These are phyloP conservation scores for Phenacoccus solenopsis DNA, from an alignment of 1,140 invertebrate genomes.

Conservation along the genomic window DNA sequence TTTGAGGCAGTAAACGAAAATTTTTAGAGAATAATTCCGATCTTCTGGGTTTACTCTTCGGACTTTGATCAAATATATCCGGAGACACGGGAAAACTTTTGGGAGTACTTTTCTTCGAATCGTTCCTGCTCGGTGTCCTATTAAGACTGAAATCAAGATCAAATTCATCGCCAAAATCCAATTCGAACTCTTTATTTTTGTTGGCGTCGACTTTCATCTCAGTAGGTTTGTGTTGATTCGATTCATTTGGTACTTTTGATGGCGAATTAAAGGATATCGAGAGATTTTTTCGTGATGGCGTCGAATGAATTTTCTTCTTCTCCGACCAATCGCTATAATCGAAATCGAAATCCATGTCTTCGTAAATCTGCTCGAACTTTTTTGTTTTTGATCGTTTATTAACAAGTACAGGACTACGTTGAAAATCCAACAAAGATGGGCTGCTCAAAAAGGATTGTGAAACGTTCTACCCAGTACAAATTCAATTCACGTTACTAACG, in stretches of 20 bases:
- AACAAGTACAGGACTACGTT: not conserved
- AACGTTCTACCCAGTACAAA: not conserved
- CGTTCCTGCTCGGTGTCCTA: not conserved
- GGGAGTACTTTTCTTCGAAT: not conserved
- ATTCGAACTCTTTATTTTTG: too few species aligned
- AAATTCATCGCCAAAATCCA: not conserved
- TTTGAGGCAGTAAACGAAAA: not conserved
- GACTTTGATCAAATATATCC: not conserved
- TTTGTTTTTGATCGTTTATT: not conserved
- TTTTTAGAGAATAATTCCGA: slow-evolving; percentile 5
- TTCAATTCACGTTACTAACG: not conserved
- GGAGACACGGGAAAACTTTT: not conserved
- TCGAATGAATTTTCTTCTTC: not conserved
- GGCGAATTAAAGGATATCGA: not conserved
- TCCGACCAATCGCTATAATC: not conserved
- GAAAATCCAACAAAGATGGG: too few species aligned
- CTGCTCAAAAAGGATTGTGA: not conserved
- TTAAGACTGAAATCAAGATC: not conserved
- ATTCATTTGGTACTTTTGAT: not conserved
- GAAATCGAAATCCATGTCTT: slow-evolving; percentile 1
- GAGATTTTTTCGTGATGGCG: not conserved
- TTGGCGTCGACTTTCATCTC: not conserved
- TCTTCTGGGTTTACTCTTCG: not conserved
- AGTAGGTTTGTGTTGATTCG: not conserved
- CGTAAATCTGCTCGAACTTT: not conserved